Evolutionary conservation across 1,140 invertebrate genomes (phyloP), one percentile per base, ranked within the genome.

Genomic region (Pseudomyrmex concolor): DNA sequence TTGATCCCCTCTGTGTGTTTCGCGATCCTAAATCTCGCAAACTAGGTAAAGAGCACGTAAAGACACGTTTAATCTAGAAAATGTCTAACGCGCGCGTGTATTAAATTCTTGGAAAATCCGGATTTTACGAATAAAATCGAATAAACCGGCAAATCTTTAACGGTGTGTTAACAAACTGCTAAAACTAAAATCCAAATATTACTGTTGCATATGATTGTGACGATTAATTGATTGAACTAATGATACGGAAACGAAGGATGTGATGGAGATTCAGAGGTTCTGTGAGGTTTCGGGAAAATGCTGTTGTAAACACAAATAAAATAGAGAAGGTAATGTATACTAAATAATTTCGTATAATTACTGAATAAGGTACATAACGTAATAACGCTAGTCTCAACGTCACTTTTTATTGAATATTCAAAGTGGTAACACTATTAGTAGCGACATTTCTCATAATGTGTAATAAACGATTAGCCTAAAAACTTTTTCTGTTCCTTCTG

Each of bases 391-490:
- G 71, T 81, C 60, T 90, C 82, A 90, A 90, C 85, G 80, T 90
- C 85, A 74, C 80, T 72, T 89, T 92, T 91, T 91, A 91, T 92
- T 92, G 87, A 91, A 91, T 91, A 91, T 91, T 91, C 86, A 91
- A 91, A 91, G 84, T 91, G 90, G 86, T 91, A 91, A 92, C 90
- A 90, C 90, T 91, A 90, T 77, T 90, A 88, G 63, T 87, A 85
- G 86, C 81, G 84, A 91, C 86, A 91, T 88, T 91, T 68, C 70
- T 90, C 84, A 85, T 86, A 87, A 87, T 77, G 73, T 85, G 63
- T 88, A 86, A 87, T 88, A 88, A 88, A 89, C 82, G 87, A 86
- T 89, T 89, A 89, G 51, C 74, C 86, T 89, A 84, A 84, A 88
- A 84, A 54, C 63, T 89, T 64, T 82, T 84, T 63, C 62, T 45